These are phyloP conservation scores for Drosophila testacea DNA, from an alignment of 2,888 invertebrate genomes.

Conservation along the genomic window DNA sequence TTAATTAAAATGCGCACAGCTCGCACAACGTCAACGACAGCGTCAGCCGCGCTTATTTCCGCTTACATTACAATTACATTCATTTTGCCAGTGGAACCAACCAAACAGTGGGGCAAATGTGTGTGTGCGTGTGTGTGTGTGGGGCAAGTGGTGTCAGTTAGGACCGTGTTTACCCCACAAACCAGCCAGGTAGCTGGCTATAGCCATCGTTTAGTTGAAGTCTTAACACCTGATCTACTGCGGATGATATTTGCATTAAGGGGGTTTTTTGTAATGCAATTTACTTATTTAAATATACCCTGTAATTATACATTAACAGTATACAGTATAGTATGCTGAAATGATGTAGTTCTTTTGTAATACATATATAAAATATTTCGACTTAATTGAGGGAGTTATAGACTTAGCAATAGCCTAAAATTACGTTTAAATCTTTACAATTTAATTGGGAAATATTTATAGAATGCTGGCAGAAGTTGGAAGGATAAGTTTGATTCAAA, in stretches of 20 bases:
- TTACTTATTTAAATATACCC: background rate
- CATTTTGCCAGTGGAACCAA: conserved; percentile 30
- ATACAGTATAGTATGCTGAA: too few species aligned
- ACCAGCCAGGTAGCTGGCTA: conserved; percentile 26
- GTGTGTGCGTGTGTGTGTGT: background rate
- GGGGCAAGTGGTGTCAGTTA: background rate
- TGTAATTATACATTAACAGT: background rate
- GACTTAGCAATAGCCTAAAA: background rate
- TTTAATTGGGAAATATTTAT: too few species aligned
- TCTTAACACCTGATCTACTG: conserved; percentile 59
- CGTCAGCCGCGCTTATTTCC: conserved; percentile 69
- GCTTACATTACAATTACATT: conserved; percentile 80
- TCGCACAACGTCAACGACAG: conserved; percentile 43
- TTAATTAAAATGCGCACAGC: conserved; percentile 76
- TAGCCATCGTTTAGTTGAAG: conserved; percentile 29
- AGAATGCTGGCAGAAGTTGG: too few species aligned
- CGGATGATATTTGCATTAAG: conserved; percentile 24
- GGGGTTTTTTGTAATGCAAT: background rate
- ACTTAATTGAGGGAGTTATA: background rate
- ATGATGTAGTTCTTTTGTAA: background rate
- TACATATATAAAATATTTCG: too few species aligned
- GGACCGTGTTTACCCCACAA: background rate
- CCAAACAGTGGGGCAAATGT: conserved; percentile 7
- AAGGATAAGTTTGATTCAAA: too few species aligned
- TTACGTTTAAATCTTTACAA: background rate